Conservation (phyloP, 2,888 invertebrate genomes). For the Oscheius onirici region DNA sequence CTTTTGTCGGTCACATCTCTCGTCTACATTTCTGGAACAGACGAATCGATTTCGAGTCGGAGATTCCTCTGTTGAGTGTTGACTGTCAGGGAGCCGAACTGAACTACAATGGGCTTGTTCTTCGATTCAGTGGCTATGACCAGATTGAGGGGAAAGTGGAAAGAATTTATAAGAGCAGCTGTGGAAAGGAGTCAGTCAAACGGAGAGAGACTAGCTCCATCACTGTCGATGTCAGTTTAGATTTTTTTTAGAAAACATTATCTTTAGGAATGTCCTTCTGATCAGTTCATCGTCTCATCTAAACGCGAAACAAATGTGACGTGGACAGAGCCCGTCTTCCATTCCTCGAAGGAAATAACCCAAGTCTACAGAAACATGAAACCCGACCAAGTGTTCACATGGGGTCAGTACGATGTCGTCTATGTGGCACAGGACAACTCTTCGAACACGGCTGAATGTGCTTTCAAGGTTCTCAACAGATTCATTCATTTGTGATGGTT, state of each 20-base stretch:
- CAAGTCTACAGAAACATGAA: slow-evolving; percentile 68
- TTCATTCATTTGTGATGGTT: neutral
- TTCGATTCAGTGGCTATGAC: slow-evolving; percentile 93
- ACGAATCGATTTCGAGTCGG: slow-evolving; percentile 83
- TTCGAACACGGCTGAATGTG: slow-evolving; percentile 63
- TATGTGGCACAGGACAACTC: slow-evolving; percentile 70
- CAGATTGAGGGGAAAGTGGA: slow-evolving; percentile 69
- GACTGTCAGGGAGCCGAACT: slow-evolving; percentile 75
- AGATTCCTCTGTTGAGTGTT: slow-evolving; percentile 66
- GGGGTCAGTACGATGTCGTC: slow-evolving; percentile 69
- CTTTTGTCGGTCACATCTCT: slow-evolving; percentile 82
- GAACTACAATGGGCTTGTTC: slow-evolving; percentile 83
- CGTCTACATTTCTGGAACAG: slow-evolving; percentile 94
- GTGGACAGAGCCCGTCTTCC: slow-evolving; percentile 68
- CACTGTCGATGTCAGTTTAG: slow-evolving; percentile 26
- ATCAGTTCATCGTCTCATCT: slow-evolving; percentile 90
- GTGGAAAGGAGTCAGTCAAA: slow-evolving; percentile 80
- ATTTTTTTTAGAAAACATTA: neutral
- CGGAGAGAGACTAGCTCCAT: slow-evolving; percentile 11
- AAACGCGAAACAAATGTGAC: slow-evolving; percentile 65
- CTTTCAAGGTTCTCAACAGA: slow-evolving; percentile 57
- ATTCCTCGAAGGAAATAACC: slow-evolving; percentile 46
- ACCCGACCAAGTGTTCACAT: slow-evolving; percentile 68
- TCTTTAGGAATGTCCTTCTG: slow-evolving; percentile 81
- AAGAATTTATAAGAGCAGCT: slow-evolving; percentile 80